Base-by-base conservation (phyloP, 2,797 vertebrate genomes). In the Clarias pachynema region DNA sequence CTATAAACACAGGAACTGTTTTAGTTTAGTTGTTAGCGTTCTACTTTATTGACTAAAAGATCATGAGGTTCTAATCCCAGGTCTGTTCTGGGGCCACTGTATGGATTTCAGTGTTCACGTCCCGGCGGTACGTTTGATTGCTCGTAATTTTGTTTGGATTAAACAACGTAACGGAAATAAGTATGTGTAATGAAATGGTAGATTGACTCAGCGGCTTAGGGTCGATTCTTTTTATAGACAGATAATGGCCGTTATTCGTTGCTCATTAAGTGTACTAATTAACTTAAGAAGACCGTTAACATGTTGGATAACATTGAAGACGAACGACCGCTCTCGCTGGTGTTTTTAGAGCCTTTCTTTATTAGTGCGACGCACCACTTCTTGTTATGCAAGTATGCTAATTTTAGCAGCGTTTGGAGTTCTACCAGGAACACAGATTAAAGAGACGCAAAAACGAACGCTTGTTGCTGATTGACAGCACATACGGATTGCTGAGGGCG, bases 401-500 rank as follows among this genome's bases (percentile, higher is more conserved):
- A 79, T 63, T 65, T n/a, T 5, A 53, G 49, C 12, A 14, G 49
- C 12, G 37, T 24, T 53, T 26, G 34, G 59, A 59, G 20, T 53
- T 78, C 74, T 63, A 68, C 62, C 83, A 78, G 83, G 74, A 68
- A 40, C 8, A 4, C 4, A 65, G 73, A 69, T 69, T 73, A 57
- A 44, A 84, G 77, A 66, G 49, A 70, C 9, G 53, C 87, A 29
- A 68, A 87, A 29, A 29, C 6, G 40, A 57, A 63, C 70, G 7
- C 79, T 80, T 14, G 2, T 29, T 63, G 24, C 83, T 79, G 84
- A 89, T 62, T 84, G 82, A 75, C 18, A 65, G 82, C 63, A 82
- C 73, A 63, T 60, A 44, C 53, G 6, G 79, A 69, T 65, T 69
- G 81, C 81, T 70, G 85, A 81, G 31, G 77, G 68, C 57, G 59